Evolutionary conservation across 1,140 invertebrate species (phyloP).

Genomic region (Fopius arisanus): DNA sequence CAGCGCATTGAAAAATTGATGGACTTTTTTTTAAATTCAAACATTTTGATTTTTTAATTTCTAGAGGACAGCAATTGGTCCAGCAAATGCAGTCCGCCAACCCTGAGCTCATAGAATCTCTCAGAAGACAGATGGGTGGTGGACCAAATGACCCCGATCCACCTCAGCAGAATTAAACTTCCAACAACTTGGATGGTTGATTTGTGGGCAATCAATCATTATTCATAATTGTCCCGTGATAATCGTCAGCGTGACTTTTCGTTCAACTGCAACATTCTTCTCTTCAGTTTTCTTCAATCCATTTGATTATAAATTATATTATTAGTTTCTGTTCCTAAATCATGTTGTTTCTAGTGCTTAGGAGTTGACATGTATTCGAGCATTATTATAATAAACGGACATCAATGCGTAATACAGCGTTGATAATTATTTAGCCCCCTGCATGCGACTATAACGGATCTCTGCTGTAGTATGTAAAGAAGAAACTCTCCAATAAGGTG

Average conservation of each 20-base stretch:
- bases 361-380: not conserved
- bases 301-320: not conserved
- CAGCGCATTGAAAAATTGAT: not conserved
- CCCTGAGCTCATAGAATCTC: slow-evolving; percentile 73
- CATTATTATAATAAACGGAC: not conserved
- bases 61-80: slow-evolving; percentile 74
- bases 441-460: no score
- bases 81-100: slow-evolving; percentile 73
- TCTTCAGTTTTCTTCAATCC: not conserved
- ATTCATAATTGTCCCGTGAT: not conserved
- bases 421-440: no score
- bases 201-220: not conserved
- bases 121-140: slow-evolving; percentile 67
- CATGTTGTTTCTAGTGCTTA: not conserved
- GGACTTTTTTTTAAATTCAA: not conserved
- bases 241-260: not conserved
- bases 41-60: slow-evolving; percentile 28
- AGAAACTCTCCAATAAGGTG: no score
- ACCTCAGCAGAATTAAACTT: slow-evolving; percentile 52
- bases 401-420: not conserved
- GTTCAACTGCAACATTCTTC: not conserved
- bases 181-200: not conserved
- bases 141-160: slow-evolving; percentile 55
- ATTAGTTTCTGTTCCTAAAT: not conserved
- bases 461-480: no score